phyloP scores from a whole-genome alignment of 2,888 invertebrate species.

The Polyommatus iphigenia region DNA sequence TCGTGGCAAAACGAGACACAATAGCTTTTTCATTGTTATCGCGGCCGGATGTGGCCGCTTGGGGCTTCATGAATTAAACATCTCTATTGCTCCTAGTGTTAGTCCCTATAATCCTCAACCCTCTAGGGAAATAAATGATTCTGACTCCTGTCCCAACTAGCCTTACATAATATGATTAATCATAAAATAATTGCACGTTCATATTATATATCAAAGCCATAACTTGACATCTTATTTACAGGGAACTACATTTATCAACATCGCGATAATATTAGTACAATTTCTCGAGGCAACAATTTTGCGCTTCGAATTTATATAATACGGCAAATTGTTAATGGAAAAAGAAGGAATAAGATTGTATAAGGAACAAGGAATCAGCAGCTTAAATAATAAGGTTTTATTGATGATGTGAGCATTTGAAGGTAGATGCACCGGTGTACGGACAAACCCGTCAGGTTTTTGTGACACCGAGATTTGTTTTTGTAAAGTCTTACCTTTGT shows the following conservation, averaged over 20 bases:
- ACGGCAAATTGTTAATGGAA: not conserved
- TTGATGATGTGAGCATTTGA: too few relatives aligned
- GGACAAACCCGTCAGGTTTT: too few relatives aligned
- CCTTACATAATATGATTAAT: not conserved
- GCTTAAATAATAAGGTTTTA: not conserved
- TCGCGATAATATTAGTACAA: constrained; percentile 6
- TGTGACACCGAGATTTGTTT: too few relatives aligned
- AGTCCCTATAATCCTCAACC: not conserved
- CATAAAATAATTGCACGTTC: constrained; percentile 3
- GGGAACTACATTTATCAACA: constrained; percentile 21
- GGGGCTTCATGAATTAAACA: too few relatives aligned
- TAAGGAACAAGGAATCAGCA: not conserved
- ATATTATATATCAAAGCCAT: constrained; percentile 1
- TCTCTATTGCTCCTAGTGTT: not conserved
- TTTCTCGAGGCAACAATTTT: constrained; percentile 9
- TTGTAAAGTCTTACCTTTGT: too few relatives aligned
- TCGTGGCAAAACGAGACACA: too few relatives aligned
- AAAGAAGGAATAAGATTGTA: not conserved
- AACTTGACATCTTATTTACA: constrained; percentile 25
- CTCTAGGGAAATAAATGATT: not conserved
- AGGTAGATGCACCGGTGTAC: too few relatives aligned
- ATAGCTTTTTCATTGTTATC: too few relatives aligned
- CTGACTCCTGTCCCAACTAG: not conserved
- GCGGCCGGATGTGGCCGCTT: too few relatives aligned
- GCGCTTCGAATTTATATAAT: not conserved